Evolutionary conservation across 2,888 invertebrate genomes (phyloP).

Genomic region (Microdon myrmicae): DNA sequence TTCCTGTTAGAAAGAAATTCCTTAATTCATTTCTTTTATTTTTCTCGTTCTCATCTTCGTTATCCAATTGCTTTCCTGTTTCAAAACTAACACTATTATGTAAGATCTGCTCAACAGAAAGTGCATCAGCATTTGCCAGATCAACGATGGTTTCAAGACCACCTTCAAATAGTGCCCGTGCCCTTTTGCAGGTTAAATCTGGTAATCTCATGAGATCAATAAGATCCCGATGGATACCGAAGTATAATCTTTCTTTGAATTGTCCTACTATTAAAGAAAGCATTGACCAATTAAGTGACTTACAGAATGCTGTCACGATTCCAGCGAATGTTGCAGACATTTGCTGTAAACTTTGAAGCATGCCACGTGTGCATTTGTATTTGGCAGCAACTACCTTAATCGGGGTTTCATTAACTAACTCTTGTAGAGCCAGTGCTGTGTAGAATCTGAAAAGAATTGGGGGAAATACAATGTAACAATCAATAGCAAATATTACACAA

Average conservation of each 20-base stretch:
- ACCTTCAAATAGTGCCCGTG: constrained; percentile 83
- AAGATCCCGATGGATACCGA: constrained; percentile 92
- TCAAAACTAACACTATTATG: constrained; percentile 85
- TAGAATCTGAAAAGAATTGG: constrained; percentile 77
- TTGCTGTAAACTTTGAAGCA: constrained; percentile 93
- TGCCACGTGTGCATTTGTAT: constrained; percentile 87
- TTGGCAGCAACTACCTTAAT: constrained; percentile 83
- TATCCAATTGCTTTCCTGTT: constrained; percentile 79
- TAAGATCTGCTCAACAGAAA: constrained; percentile 79
- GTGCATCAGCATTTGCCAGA: constrained; percentile 79
- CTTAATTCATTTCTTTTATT: constrained; percentile 76
- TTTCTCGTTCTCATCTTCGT: constrained; percentile 75
- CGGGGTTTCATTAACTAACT: constrained; percentile 90
- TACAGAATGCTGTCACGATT: constrained; percentile 96
- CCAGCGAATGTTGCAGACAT: constrained; percentile 96
- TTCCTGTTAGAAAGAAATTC: constrained; percentile 83
- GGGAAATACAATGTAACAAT: neutral
- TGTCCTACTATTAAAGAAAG: constrained; percentile 89
- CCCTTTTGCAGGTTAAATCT: constrained; percentile 83
- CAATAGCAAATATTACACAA: neutral
- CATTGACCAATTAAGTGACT: constrained; percentile 90
- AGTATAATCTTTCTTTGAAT: constrained; percentile 93
- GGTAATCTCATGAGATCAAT: constrained; percentile 89
- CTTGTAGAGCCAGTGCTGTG: constrained; percentile 89
- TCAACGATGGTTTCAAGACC: constrained; percentile 82